phyloP scores from a whole-genome alignment of 2,113 vertebrate genomes.

The Romanogobio albipinnatus region DNA sequence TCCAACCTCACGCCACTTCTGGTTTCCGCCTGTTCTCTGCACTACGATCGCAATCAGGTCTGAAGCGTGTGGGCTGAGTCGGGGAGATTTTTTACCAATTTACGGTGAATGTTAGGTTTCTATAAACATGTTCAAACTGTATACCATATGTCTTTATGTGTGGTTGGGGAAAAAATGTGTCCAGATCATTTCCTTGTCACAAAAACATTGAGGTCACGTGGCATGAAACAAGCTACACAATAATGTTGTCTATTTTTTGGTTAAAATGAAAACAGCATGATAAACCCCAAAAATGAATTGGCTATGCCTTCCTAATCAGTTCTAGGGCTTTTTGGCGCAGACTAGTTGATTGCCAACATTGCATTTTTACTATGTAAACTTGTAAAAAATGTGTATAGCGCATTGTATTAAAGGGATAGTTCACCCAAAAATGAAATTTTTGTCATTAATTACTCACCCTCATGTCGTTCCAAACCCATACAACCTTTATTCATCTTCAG shows the following conservation, averaged over 20 bases:
- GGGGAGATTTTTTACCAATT: conserved; percentile 62
- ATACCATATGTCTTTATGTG: conserved; percentile 63
- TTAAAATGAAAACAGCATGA: conserved; percentile 10
- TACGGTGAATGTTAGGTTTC: conserved; percentile 70
- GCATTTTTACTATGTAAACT: neutral
- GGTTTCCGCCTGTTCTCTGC: conserved; percentile 64
- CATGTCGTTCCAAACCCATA: too few species aligned
- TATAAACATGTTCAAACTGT: conserved; percentile 71
- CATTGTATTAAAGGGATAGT: neutral
- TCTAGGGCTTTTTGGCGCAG: neutral
- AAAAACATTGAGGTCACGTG: conserved; percentile 59
- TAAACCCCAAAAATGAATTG: neutral
- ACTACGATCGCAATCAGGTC: conserved; percentile 59
- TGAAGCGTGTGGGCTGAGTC: conserved; percentile 52
- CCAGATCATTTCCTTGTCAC: conserved; percentile 62
- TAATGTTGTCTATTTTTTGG: conserved; percentile 27
- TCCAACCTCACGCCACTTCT: conserved; percentile 61
- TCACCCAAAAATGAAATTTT: too few species aligned
- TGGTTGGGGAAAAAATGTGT: conserved; percentile 54
- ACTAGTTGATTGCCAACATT: neutral
- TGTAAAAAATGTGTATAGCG: neutral
- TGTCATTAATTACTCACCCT: too few species aligned
- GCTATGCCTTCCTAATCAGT: neutral
- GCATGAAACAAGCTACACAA: conserved; percentile 50
- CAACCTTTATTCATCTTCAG: too few species aligned